Percentiles rank a stretch among this genome's conserved stretches.
These are phyloP conservation scores for Spheniscus humboldti DNA, from an alignment of 2,797 vertebrate genomes.

Conservation along the genomic window DNA sequence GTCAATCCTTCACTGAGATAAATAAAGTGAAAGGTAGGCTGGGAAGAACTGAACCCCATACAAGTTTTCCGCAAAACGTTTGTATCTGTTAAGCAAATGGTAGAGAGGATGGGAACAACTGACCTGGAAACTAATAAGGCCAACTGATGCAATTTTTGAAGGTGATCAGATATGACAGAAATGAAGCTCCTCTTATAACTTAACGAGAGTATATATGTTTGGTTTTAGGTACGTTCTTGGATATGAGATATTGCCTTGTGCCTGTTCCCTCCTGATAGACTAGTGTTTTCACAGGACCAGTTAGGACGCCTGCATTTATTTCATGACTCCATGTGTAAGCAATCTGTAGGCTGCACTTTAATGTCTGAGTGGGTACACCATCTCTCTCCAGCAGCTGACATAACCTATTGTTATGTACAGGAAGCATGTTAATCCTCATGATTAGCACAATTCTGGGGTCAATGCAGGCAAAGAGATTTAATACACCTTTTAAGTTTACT, in stretches of 20 bases:
- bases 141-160: neutral
- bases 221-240: neutral
- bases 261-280: neutral
- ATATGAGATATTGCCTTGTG: neutral
- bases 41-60: neutral
- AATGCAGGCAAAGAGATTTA: slow-evolving; percentile 6
- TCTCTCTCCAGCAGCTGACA: slow-evolving; percentile 24
- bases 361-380: slow-evolving; percentile 27
- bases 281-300: neutral
- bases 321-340: neutral
- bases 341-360: neutral
- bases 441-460: slow-evolving; percentile 47
- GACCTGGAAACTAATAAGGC: neutral
- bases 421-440: slow-evolving; percentile 52
- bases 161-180: neutral
- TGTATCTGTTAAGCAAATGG: neutral
- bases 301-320: neutral
- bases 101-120: neutral
- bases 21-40: neutral
- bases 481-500: slow-evolving; percentile 50
- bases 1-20: neutral
- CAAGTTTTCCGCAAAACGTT: neutral
- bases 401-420: slow-evolving; percentile 17
- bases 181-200: neutral
- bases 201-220: neutral